Percentiles rank a stretch among this genome's conserved stretches.
phyloP scores from a whole-genome alignment of 1,140 invertebrate species.

The Bombus cullumanus region DNA sequence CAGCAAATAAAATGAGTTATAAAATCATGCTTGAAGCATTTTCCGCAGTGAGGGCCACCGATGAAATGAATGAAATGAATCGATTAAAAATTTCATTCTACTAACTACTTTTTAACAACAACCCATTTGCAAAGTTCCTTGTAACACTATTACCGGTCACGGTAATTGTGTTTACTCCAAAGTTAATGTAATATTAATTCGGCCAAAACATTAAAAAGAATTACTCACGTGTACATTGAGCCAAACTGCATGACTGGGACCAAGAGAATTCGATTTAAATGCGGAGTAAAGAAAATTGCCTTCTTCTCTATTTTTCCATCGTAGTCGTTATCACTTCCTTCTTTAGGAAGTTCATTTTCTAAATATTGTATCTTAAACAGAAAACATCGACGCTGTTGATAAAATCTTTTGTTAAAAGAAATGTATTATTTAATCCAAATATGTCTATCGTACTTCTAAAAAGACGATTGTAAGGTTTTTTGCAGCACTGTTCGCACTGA shows the following conservation, averaged over 20 bases:
- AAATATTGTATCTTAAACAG: constrained; percentile 39
- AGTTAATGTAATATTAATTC: neutral
- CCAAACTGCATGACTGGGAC: constrained; percentile 53
- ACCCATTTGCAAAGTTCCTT: too few species aligned
- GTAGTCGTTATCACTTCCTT: neutral
- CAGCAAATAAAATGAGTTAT: too few species aligned
- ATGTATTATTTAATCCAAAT: too few species aligned
- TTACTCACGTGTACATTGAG: constrained; percentile 52
- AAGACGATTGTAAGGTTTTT: too few species aligned
- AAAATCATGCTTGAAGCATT: too few species aligned
- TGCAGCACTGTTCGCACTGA: too few species aligned
- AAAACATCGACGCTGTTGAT: neutral
- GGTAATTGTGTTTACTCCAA: neutral
- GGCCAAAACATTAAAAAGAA: neutral
- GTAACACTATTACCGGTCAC: too few species aligned
- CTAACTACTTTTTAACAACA: constrained; percentile 5
- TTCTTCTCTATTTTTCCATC: constrained; percentile 36
- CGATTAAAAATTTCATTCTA: neutral
- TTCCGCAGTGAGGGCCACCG: too few species aligned
- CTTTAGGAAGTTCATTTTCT: neutral
- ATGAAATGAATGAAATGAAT: too few species aligned
- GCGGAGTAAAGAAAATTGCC: constrained; percentile 41
- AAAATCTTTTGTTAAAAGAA: too few species aligned
- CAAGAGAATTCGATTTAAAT: constrained; percentile 34
- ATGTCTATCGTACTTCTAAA: neutral